Base-by-base conservation (phyloP, 2,113 vertebrate species). In the Halichoerus grypus region DNA sequence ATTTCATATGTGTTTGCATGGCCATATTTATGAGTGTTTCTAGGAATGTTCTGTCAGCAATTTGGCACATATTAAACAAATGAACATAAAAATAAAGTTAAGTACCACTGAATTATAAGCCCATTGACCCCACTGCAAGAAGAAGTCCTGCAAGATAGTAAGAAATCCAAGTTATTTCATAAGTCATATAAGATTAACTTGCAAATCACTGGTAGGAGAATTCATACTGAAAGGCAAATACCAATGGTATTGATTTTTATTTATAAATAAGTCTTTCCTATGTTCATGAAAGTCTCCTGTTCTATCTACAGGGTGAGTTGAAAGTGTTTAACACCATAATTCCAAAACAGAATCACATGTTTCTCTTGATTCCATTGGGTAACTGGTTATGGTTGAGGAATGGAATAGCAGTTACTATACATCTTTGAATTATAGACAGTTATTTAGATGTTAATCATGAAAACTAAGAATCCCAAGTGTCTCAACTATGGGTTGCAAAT, bases 101-200 rank as follows among this genome's bases (percentile, higher is more conserved):
- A 71, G 5, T 33, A 84, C n/a, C n/a, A 69, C 21, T 81, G 42
- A 71, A 39, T 39, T 91, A 39, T 42, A 36, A 82, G 5, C 3
- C 12, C 81, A 77, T 0, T 76, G 39, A 86, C 14, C 24, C 19
- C 55, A 28, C 3, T 72, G 24, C n/a, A 65, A 65, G 65, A 91
- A 33, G 53, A 69, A 3, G 19, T 59, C 67, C 49, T 65, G 4
- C 10, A 97, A 85, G 82, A 82, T 39, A 82, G 46, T 46, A 67
- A 82, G 36, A 86, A 77, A 88, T 39, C 5, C n/a, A 92, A 93
- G 31, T 94, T 76, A 88, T 65, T 94, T 88, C 36, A 89, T 55
- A 42, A 97, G 46, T 74, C 49, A 65, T n/a, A 18, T 72, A 16
- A 39, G n/a, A 95, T 72, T 46, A 92, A 86, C 36, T 89, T 92